These are phyloP conservation scores for Oreocharis arfaki DNA, from an alignment of 2,113 vertebrate genomes.

Conservation along the genomic window DNA sequence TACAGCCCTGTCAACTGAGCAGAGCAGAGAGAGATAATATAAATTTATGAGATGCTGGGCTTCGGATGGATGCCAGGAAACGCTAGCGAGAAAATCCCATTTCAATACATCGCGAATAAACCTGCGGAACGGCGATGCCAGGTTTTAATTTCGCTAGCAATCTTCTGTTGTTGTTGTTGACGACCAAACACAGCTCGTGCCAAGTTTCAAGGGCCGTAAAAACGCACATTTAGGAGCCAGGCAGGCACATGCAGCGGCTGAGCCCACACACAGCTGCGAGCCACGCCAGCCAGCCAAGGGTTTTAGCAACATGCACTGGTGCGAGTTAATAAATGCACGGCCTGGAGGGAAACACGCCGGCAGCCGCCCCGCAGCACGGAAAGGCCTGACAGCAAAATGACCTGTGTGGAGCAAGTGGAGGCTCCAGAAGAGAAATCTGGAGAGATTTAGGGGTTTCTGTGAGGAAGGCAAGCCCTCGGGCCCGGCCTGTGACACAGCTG, in stretches of 20 bases:
- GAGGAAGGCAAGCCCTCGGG: background rate
- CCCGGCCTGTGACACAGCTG: background rate
- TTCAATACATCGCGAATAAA: background rate
- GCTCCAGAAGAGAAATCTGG: background rate
- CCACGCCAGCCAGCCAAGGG: background rate
- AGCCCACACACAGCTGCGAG: background rate
- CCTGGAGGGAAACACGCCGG: background rate
- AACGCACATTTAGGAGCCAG: background rate
- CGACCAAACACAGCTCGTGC: background rate
- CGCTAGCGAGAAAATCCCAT: constrained; percentile 14
- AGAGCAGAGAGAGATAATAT: background rate
- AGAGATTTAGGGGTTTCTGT: background rate
- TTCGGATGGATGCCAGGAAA: background rate
- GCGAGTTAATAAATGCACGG: background rate
- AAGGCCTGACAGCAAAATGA: background rate
- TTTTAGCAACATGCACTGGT: background rate
- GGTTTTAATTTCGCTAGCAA: background rate
- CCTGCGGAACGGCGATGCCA: background rate
- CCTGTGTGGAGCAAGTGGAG: accelerated
- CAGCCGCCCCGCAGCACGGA: accelerated
- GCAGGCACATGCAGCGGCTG: background rate
- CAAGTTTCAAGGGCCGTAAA: constrained; percentile 41
- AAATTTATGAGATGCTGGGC: constrained; percentile 1
- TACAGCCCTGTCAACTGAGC: background rate
- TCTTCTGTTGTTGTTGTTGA: background rate